Evolutionary conservation across 2,797 vertebrate genomes (phyloP).

Genomic region (Hipposideros larvatus): DNA sequence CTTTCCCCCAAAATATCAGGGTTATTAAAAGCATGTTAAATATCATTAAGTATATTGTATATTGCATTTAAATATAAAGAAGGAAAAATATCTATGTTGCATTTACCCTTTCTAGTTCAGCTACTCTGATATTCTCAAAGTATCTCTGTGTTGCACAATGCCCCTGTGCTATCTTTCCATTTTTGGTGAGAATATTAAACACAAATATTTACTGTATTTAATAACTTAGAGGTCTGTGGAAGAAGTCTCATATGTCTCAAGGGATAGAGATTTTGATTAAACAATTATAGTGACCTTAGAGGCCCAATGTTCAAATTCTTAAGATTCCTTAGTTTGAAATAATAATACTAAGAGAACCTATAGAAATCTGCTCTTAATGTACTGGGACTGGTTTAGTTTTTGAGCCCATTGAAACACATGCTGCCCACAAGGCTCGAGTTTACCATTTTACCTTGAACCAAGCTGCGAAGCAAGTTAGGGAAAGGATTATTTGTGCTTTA

Average conservation of each 20-base stretch:
- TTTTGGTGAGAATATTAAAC: constrained; percentile 14
- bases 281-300: not conserved
- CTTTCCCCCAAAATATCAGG: not conserved
- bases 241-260: not conserved
- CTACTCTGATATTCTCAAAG: not conserved
- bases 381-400: not conserved
- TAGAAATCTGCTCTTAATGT: not conserved
- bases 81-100: not conserved
- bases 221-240: not conserved
- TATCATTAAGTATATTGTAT: not conserved
- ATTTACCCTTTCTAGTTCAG: constrained; percentile 9
- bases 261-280: constrained; percentile 30
- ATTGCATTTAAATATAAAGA: constrained; percentile 13
- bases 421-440: not conserved
- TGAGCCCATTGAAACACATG: not conserved
- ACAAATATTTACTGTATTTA: constrained; percentile 20
- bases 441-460: constrained; percentile 19
- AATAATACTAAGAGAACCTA: not conserved
- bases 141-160: not conserved
- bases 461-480: not conserved
- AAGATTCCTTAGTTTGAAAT: not conserved
- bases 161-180: not conserved
- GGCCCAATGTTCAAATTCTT: not conserved
- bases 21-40: not conserved
- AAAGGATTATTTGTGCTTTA: not conserved